phyloP scores from a whole-genome alignment of 2,113 vertebrate species.

The Poicephalus meyeri region DNA sequence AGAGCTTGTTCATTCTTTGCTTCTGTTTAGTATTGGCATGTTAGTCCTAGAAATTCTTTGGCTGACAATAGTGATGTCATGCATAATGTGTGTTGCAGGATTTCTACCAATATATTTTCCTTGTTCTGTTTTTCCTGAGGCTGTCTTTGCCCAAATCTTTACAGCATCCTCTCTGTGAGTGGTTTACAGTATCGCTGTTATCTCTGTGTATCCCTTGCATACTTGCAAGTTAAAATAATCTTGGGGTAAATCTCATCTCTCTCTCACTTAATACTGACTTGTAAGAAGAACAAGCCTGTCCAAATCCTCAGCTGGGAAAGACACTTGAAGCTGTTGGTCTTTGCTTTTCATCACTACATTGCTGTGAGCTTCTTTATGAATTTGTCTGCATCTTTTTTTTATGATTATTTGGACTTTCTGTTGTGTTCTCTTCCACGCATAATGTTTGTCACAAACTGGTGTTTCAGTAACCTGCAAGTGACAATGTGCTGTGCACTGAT shows the following conservation, averaged over 20 bases:
- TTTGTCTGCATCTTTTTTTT: neutral
- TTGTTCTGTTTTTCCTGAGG: neutral
- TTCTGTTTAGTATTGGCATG: neutral
- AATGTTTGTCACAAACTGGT: neutral
- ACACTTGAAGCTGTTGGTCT: neutral
- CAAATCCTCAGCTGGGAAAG: neutral
- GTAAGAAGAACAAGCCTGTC: neutral
- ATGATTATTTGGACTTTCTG: neutral
- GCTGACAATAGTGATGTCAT: neutral
- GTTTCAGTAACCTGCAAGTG: neutral
- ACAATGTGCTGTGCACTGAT: neutral
- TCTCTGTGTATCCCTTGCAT: neutral
- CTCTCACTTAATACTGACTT: accelerated
- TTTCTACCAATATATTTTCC: neutral
- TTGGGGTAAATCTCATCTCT: neutral
- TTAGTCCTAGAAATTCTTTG: neutral
- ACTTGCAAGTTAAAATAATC: neutral
- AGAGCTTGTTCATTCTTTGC: neutral
- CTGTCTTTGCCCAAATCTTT: neutral
- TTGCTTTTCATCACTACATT: neutral
- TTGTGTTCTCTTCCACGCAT: neutral
- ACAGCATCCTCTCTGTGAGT: neutral
- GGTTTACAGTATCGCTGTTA: neutral
- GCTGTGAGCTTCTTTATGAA: neutral
- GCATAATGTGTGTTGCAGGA: neutral